A percentile compares a stretch with the other conserved stretches of the same genome.
Conservation (phyloP, 2,888 invertebrate genomes). For the Eulithis testata region DNA sequence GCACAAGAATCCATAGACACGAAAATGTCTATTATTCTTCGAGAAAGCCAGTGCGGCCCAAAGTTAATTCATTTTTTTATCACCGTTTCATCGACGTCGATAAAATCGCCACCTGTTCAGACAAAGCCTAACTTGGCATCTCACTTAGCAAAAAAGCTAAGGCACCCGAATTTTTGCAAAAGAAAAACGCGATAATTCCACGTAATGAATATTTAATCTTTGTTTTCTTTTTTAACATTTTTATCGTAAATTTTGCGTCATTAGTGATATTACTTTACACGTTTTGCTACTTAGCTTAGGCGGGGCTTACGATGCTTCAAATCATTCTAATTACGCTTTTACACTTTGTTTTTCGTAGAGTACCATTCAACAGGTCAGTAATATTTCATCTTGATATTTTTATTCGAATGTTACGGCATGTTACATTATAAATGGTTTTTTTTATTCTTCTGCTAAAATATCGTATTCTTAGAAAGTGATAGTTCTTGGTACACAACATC, state of each 20-base stretch:
- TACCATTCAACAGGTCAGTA: constrained; percentile 23
- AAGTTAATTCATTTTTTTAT: background rate
- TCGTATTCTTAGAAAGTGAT: no score
- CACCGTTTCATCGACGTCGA: constrained; percentile 51
- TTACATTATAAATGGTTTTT: no score
- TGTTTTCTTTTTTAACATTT: constrained; percentile 63
- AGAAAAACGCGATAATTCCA: constrained; percentile 68
- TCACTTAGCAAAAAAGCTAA: constrained; percentile 52
- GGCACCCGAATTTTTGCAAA: constrained; percentile 54
- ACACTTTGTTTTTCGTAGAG: constrained; percentile 10
- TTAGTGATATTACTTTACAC: constrained; percentile 72
- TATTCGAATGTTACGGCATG: background rate
- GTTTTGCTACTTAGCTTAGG: constrained; percentile 58
- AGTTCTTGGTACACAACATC: no score
- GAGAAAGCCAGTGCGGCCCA: background rate
- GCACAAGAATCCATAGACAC: background rate
- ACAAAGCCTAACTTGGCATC: constrained; percentile 38
- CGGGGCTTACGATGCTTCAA: constrained; percentile 31
- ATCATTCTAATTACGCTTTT: constrained; percentile 32
- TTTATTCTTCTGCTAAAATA: no score
- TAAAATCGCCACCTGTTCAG: constrained; percentile 32
- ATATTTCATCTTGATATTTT: background rate
- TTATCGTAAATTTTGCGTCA: constrained; percentile 66
- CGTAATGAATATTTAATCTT: constrained; percentile 79
- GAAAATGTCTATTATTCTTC: background rate